phyloP scores from a whole-genome alignment of 53 echinoderm and acorn worm genomes.

The Astropecten irregularis region DNA sequence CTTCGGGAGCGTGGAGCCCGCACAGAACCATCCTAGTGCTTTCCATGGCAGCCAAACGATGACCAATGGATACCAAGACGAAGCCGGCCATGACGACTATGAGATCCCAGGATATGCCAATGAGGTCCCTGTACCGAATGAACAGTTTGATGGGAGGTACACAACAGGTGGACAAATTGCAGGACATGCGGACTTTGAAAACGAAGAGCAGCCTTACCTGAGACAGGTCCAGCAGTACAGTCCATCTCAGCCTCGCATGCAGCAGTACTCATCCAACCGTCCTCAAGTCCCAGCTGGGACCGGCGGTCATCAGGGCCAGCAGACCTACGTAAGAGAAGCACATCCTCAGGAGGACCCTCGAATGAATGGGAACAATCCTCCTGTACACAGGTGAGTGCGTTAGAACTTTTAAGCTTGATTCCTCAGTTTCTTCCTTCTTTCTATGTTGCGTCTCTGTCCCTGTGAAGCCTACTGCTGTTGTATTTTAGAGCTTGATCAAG shows the following conservation, averaged over 20 bases:
- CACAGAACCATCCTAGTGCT: background rate
- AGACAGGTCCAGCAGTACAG: background rate
- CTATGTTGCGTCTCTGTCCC: no score
- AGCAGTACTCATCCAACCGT: constrained; percentile 6
- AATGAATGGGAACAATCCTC: background rate
- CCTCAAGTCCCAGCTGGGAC: background rate
- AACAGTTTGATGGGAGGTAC: background rate
- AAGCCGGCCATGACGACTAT: constrained; percentile 31
- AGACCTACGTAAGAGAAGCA: background rate
- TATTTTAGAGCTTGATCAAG: no score
- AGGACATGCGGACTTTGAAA: background rate
- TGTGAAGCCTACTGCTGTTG: no score
- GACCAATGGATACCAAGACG: constrained; percentile 31
- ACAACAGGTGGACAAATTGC: no score
- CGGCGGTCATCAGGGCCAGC: background rate
- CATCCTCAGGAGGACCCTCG: background rate
- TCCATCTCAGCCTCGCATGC: background rate
- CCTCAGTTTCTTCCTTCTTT: background rate
- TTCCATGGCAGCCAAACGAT: background rate
- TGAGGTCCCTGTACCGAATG: constrained; percentile 8
- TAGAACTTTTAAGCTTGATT: no score
- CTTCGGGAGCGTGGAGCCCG: background rate
- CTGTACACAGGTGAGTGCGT: constrained; percentile 1
- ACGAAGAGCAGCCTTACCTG: background rate
- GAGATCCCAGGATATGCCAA: constrained; percentile 27